phyloP scores from a whole-genome alignment of 2,113 vertebrate species.

The Scopus umbretta region DNA sequence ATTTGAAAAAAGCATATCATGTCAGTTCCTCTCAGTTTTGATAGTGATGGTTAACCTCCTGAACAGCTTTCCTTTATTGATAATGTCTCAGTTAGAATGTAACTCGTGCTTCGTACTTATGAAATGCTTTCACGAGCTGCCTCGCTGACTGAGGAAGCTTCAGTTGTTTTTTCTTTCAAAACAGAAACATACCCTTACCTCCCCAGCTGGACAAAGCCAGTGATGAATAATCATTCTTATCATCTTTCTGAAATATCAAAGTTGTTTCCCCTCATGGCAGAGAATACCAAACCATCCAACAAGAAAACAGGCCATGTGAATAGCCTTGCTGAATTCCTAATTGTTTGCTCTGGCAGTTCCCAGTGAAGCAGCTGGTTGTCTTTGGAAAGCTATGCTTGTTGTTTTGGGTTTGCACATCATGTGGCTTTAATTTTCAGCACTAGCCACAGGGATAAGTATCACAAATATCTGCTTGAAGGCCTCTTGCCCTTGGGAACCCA shows the following conservation, averaged over 20 bases:
- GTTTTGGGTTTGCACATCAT: slow-evolving; percentile 44
- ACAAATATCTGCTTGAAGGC: slow-evolving; percentile 45
- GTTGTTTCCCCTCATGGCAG: neutral
- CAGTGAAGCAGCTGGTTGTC: slow-evolving; percentile 34
- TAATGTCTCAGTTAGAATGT: neutral
- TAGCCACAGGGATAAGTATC: slow-evolving; percentile 36
- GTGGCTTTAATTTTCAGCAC: slow-evolving; percentile 53
- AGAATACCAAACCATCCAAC: neutral
- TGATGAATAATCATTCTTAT: neutral
- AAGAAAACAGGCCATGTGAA: neutral
- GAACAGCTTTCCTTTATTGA: neutral
- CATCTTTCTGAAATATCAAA: neutral
- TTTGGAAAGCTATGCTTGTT: slow-evolving; percentile 36
- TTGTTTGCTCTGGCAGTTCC: slow-evolving; percentile 45
- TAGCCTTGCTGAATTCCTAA: neutral
- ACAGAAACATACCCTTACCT: neutral
- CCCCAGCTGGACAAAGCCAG: neutral
- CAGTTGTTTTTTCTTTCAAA: neutral
- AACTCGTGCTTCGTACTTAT: neutral
- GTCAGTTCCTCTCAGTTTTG: neutral
- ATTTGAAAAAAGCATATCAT: neutral
- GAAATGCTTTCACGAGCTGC: neutral
- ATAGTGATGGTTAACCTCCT: neutral
- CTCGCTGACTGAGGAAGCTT: neutral
- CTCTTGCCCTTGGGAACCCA: slow-evolving; percentile 41